Base-by-base conservation (phyloP, 2,888 invertebrate genomes). In the Nasonia oneida region DNA sequence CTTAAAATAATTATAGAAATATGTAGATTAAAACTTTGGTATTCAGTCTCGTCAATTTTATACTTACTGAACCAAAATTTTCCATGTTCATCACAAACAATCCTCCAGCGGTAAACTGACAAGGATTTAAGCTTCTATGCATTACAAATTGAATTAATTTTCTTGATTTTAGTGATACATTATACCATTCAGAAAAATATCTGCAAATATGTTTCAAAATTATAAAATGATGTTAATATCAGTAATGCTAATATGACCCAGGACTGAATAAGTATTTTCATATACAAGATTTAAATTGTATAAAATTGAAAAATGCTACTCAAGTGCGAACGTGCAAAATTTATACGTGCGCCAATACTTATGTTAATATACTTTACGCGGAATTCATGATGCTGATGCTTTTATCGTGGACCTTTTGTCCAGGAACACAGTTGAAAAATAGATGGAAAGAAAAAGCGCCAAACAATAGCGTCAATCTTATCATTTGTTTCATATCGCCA, bases 181-280 rank as follows among this genome's bases (percentile, higher is more conserved):
- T 74, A 29, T 74, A 74, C 74, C 74, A 74, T 50, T 74, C 74
- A 47, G 2, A n/a, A 47, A 14, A 42, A n/a, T 74, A 74, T 50
- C 74, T 74, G 29, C 8, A 50, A 74, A 74, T 6, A 71, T 18
- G 23, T 61, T 23, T 61, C 6, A 61, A 67, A 33, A 67, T 67
- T 67, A 29, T 29, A 33, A 67, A 8, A 61, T 0, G n/a, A 57
- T 57, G 3, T 57, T 10, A 57, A n/a, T 4, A 57, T n/a, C n/a
- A 57, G 2, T 4, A n/a, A 8, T 6, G 8, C 8, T 29, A 29
- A 39, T 4, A 42, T 10, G 42, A 6, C 10, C 10, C 18, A 18
- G 53, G 53, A 18, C 18, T 8, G 42, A 42, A 42, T 42, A 10
- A 42, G 6, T 42, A 47, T 47, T 47, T 47, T 47, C 12, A 12